Evolutionary conservation across 2,888 invertebrate species (phyloP).

Genomic region (Lasioglossum malachurum): DNA sequence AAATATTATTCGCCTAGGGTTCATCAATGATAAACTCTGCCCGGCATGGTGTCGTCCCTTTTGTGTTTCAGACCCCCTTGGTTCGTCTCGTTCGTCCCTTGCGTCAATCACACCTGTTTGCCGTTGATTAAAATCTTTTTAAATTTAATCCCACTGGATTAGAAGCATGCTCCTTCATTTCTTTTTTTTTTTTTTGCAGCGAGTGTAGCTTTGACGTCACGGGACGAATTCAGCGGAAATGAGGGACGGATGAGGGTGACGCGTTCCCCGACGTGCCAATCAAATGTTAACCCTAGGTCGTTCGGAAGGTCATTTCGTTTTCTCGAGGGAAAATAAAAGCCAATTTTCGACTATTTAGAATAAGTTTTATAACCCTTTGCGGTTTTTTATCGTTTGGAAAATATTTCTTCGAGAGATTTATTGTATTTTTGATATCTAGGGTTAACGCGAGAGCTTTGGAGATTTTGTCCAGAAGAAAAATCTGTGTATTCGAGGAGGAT

Average conservation of each 20-base stretch:
- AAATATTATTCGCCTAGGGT: constrained; percentile 73
- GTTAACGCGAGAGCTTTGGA: not conserved
- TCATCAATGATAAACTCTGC: constrained; percentile 38
- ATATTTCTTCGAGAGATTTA: not conserved
- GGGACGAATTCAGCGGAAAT: not conserved
- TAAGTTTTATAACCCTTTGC: too few relatives aligned
- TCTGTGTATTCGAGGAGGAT: not conserved
- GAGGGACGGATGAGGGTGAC: not conserved
- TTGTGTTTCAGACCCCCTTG: not conserved
- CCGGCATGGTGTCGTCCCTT: constrained; percentile 9
- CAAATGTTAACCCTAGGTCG: not conserved
- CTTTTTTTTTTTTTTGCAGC: too few relatives aligned
- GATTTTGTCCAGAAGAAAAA: not conserved
- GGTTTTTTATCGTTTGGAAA: too few relatives aligned
- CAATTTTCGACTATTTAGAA: too few relatives aligned
- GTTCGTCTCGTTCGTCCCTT: not conserved
- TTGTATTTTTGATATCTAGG: not conserved
- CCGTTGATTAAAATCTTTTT: not conserved
- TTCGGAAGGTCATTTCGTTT: too few relatives aligned
- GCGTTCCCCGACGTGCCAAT: not conserved
- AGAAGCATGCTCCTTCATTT: not conserved
- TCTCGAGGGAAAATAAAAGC: too few relatives aligned
- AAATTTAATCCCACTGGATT: too few relatives aligned
- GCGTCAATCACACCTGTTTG: not conserved
- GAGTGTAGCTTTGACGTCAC: not conserved